Conservation (phyloP, 2,113 vertebrate genomes). For the Cromileptes altivelis region DNA sequence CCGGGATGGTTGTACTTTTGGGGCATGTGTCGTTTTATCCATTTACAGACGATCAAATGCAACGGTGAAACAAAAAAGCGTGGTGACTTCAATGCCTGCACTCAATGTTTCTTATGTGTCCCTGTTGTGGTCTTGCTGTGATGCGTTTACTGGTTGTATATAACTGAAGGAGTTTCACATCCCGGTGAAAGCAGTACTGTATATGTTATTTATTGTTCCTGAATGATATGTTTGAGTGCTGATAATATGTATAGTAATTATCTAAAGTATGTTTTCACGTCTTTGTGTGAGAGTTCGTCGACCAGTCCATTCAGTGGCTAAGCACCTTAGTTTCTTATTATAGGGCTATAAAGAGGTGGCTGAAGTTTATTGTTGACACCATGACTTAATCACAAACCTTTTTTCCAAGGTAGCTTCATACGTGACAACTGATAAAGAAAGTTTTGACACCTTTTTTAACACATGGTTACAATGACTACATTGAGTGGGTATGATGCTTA, state of each 20-base stretch:
- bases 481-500: background rate
- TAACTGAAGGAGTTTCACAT: constrained; percentile 28
- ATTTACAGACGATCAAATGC: background rate
- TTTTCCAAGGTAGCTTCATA: background rate
- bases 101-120: background rate
- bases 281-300: background rate
- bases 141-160: background rate
- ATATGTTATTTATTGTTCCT: constrained; percentile 31
- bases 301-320: background rate
- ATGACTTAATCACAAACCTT: background rate
- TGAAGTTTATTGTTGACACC: background rate
- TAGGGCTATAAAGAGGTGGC: background rate
- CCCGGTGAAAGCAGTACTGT: background rate
- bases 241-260: background rate
- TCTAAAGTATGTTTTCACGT: constrained; percentile 6
- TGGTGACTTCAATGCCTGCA: background rate
- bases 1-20: too few species aligned
- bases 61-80: constrained; percentile 28
- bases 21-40: background rate
- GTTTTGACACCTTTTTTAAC: background rate
- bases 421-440: background rate
- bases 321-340: background rate
- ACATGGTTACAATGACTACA: background rate
- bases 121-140: constrained; percentile 3
- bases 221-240: background rate